phyloP scores from a whole-genome alignment of 2,113 vertebrate species.

The Spermophilus dauricus region DNA sequence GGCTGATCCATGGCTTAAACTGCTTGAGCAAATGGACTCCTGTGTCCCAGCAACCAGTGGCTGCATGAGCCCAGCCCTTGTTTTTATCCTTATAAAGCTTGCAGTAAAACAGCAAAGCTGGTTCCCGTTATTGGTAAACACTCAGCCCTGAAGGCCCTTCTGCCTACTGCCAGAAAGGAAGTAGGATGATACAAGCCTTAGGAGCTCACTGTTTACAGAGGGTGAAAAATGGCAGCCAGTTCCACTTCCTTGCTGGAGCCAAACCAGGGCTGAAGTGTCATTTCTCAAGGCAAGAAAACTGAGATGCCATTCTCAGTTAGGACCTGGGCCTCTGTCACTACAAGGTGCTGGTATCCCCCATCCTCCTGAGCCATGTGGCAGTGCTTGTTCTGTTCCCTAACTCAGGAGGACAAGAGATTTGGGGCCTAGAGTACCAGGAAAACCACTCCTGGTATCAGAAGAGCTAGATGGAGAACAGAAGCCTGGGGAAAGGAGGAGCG shows the following conservation, averaged over 20 bases:
- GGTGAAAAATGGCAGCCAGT: slow-evolving; percentile 11
- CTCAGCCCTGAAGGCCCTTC: too few species aligned
- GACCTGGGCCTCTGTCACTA: neutral
- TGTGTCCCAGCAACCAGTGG: too few species aligned
- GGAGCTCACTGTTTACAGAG: neutral
- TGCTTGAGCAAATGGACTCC: too few species aligned
- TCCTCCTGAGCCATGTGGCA: neutral
- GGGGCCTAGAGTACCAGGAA: neutral
- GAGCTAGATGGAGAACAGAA: neutral
- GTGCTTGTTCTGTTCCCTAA: neutral
- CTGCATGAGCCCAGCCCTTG: too few species aligned
- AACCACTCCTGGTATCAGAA: neutral
- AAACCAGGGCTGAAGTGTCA: neutral
- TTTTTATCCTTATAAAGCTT: too few species aligned
- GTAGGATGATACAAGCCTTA: neutral
- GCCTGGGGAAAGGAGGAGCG: neutral
- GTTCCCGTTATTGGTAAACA: too few species aligned
- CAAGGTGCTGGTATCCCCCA: neutral
- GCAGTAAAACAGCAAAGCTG: too few species aligned
- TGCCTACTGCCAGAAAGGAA: neutral
- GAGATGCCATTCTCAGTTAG: neutral
- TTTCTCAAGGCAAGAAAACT: slow-evolving; percentile 27
- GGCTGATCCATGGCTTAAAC: too few species aligned
- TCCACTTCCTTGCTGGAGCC: slow-evolving; percentile 6
- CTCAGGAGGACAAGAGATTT: slow-evolving; percentile 8